phyloP scores from a whole-genome alignment of 2,888 invertebrate genomes.

The Gortyna flavago region DNA sequence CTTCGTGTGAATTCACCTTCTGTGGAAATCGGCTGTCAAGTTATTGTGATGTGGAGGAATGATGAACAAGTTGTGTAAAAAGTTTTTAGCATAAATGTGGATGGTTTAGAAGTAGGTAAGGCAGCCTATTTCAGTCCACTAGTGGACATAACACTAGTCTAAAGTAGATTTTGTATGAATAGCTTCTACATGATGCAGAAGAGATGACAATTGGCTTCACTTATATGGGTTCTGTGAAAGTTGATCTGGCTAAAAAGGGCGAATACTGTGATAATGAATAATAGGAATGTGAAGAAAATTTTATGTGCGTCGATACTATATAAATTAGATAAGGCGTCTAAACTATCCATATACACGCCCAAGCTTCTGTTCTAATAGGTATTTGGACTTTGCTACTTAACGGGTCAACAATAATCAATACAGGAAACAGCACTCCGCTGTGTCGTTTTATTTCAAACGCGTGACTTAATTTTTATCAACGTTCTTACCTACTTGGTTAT shows the following conservation, averaged over 20 bases:
- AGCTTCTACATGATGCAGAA: too few species aligned
- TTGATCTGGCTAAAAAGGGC: background rate
- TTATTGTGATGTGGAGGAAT: background rate
- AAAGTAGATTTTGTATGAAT: too few species aligned
- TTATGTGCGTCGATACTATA: too few species aligned
- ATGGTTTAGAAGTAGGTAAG: background rate
- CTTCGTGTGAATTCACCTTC: background rate
- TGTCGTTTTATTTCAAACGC: constrained; percentile 30
- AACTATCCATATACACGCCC: background rate
- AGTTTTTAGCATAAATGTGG: background rate
- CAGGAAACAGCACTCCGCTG: background rate
- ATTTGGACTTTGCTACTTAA: background rate
- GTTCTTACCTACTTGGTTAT: constrained; percentile 8
- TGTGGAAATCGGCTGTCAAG: background rate
- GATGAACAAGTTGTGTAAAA: background rate
- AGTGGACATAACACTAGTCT: too few species aligned
- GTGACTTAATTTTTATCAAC: constrained; percentile 34
- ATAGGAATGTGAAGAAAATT: background rate
- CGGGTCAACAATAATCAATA: background rate
- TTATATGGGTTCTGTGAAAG: background rate
- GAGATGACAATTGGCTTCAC: too few species aligned
- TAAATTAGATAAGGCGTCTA: background rate
- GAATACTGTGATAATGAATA: background rate
- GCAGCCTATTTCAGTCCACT: too few species aligned
- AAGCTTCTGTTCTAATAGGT: background rate